Evolutionary conservation across 2,888 invertebrate species (phyloP).

Genomic region (Melolontha melolontha): DNA sequence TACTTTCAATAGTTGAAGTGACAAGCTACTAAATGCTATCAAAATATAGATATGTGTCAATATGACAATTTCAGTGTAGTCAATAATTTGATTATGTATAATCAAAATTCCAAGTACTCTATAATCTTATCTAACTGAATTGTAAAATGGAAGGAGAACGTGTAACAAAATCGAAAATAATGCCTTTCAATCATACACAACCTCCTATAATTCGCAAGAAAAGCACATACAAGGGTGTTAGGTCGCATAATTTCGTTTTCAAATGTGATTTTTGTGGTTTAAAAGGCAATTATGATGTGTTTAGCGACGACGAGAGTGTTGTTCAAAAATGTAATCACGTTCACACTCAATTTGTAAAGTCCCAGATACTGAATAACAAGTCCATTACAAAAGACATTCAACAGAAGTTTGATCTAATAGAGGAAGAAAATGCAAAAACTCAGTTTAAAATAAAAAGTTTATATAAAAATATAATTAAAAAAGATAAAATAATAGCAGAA

Average conservation of each 20-base stretch:
- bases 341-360: slow-evolving; percentile 9
- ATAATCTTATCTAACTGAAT: neutral
- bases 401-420: slow-evolving; percentile 33
- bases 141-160: neutral
- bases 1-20: no score
- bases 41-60: no score
- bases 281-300: slow-evolving; percentile 22
- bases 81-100: neutral
- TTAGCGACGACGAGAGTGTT: slow-evolving; percentile 13
- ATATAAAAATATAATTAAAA: slow-evolving; percentile 27
- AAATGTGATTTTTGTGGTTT: slow-evolving; percentile 13
- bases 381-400: slow-evolving; percentile 30
- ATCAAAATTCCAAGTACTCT: slow-evolving; percentile 23
- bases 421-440: slow-evolving; percentile 34
- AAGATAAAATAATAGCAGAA: slow-evolving; percentile 30
- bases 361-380: slow-evolving; percentile 15
- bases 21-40: no score
- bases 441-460: slow-evolving; percentile 38
- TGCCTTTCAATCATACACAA: neutral
- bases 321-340: slow-evolving; percentile 3
- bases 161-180: slow-evolving; percentile 1
- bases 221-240: slow-evolving; percentile 8
- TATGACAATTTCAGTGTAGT: neutral
- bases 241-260: neutral
- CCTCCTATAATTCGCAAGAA: neutral